Evolutionary conservation across 2,888 invertebrate species (phyloP).

Genomic region (Heliconius hortense): DNA sequence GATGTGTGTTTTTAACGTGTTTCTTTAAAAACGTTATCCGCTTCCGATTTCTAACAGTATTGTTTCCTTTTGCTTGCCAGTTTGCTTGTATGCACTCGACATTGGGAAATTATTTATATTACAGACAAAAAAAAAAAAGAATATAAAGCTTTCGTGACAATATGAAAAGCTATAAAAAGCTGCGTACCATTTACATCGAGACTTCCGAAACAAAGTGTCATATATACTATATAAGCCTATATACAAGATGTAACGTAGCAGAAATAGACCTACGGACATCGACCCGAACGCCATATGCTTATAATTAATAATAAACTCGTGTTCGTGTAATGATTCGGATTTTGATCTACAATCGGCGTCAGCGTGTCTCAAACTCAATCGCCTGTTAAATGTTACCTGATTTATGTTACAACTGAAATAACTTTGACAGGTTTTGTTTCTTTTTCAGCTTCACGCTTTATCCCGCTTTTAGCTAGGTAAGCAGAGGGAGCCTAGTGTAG

Average conservation of each 20-base stretch:
- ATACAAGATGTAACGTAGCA: conserved; percentile 45
- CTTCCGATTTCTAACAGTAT: too few relatives aligned
- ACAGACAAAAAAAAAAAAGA: background rate
- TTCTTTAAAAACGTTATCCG: too few relatives aligned
- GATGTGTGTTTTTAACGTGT: too few relatives aligned
- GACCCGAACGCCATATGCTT: conserved; percentile 55
- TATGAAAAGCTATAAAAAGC: conserved; percentile 3
- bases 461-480: too few relatives aligned
- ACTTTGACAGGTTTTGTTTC: background rate
- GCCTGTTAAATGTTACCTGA: conserved; percentile 16
- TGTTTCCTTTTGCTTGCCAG: too few relatives aligned
- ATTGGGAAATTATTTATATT: too few relatives aligned
- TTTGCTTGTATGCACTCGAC: too few relatives aligned
- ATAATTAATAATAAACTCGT: conserved; percentile 58
- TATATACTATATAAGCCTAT: conserved; percentile 39
- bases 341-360: conserved; percentile 39
- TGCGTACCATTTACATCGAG: background rate
- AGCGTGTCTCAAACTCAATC: conserved; percentile 32
- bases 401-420: conserved; percentile 1
- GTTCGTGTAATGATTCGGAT: conserved; percentile 37
- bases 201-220: conserved; percentile 37
- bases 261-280: conserved; percentile 60
- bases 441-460: too few relatives aligned
- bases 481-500: too few relatives aligned
- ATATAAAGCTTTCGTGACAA: background rate